phyloP scores from a whole-genome alignment of 2,888 invertebrate species.

The Stenoptilia bipunctidactyla region DNA sequence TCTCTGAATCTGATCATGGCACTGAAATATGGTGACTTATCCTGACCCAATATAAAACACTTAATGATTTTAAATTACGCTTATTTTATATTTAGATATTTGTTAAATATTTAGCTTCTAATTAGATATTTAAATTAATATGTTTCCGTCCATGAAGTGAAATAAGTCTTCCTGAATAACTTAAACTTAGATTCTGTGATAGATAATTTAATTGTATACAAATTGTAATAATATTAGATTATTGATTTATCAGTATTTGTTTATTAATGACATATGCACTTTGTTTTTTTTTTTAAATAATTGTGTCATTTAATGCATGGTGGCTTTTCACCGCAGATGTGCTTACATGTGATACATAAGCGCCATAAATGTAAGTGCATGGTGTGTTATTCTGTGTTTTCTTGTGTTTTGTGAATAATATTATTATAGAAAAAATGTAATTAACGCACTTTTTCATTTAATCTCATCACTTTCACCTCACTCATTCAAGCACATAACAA shows the following conservation, averaged over 20 bases:
- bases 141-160: neutral
- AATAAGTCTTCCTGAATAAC: conserved; percentile 15
- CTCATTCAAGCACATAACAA: conserved; percentile 26
- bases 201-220: conserved; percentile 7
- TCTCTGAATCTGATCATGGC: conserved; percentile 72
- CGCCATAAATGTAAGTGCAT: conserved; percentile 62
- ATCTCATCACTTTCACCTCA: conserved; percentile 46
- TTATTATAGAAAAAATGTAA: conserved; percentile 60
- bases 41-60: neutral
- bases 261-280: conserved; percentile 13
- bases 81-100: conserved; percentile 15
- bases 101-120: conserved; percentile 10
- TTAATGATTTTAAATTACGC: conserved; percentile 15
- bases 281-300: conserved; percentile 18
- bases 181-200: conserved; percentile 14
- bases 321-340: conserved; percentile 54
- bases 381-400: conserved; percentile 61
- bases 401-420: conserved; percentile 63
- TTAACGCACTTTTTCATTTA: conserved; percentile 65
- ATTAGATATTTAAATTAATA: neutral
- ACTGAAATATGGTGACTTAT: conserved; percentile 82
- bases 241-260: conserved; percentile 3
- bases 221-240: conserved; percentile 5
- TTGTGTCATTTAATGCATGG: conserved; percentile 41
- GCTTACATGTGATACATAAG: conserved; percentile 51